Percentiles rank a stretch among this genome's conserved stretches.
Evolutionary conservation across 2,113 vertebrate species (phyloP).

Genomic region (Heterotis niloticus): DNA sequence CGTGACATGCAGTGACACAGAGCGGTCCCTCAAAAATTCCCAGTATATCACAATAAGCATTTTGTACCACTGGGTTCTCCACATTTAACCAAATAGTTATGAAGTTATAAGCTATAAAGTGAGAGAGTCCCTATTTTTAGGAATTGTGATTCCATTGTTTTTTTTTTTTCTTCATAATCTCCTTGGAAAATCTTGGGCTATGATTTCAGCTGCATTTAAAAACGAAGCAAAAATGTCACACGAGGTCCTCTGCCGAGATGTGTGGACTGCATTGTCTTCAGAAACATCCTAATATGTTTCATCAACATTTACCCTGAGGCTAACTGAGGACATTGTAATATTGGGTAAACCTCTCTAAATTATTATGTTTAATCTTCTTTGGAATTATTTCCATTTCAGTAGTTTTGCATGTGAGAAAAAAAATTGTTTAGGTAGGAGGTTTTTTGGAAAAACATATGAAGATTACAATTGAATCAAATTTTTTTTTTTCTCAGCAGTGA

Average conservation of each 20-base stretch:
- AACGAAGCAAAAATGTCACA: too few species aligned
- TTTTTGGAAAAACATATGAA: slow-evolving; percentile 3
- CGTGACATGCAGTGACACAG: too few species aligned
- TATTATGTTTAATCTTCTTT: not conserved
- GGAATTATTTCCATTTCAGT: not conserved
- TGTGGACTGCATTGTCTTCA: not conserved
- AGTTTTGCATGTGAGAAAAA: slow-evolving; percentile 7
- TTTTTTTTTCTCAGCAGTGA: not conserved
- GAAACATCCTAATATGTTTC: not conserved
- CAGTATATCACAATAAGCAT: too few species aligned
- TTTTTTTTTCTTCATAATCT: not conserved
- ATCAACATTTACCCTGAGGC: not conserved
- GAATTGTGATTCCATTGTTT: not conserved
- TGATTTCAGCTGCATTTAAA: not conserved
- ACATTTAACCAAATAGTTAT: too few species aligned
- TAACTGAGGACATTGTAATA: not conserved
- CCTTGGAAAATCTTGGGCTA: not conserved
- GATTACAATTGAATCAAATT: not conserved
- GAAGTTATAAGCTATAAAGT: too few species aligned
- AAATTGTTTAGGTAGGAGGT: not conserved
- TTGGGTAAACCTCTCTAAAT: not conserved
- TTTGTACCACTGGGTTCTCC: too few species aligned
- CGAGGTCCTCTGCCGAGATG: not conserved
- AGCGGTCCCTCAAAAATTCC: too few species aligned
- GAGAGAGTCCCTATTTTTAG: not conserved